phyloP scores from a whole-genome alignment of 2,797 vertebrate species.

The Hephaestus fuliginosus region DNA sequence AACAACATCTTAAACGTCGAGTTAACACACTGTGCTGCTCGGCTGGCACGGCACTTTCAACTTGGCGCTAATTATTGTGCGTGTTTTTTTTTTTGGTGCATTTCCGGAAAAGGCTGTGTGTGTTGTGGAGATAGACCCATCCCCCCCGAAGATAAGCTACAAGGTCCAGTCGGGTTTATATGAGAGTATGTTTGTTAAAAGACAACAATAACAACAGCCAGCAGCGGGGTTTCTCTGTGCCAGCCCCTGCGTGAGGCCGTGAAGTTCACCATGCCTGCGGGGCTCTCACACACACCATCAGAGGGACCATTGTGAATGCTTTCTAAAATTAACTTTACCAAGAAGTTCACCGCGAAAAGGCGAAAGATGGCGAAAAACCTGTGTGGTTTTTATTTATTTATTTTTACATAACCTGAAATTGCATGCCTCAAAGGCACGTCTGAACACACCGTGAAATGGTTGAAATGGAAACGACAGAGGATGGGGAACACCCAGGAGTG shows the following conservation, averaged over 20 bases:
- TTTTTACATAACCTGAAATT: not conserved
- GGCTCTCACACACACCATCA: not conserved
- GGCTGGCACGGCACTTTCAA: not conserved
- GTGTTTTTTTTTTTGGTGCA: constrained; percentile 25
- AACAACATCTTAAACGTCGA: constrained; percentile 53
- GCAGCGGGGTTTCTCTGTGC: constrained; percentile 13
- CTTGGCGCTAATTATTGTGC: not conserved
- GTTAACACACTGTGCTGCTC: not conserved
- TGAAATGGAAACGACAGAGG: not conserved
- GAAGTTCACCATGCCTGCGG: constrained; percentile 1
- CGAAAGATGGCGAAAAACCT: not conserved
- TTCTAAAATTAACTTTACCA: constrained; percentile 20
- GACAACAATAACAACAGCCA: constrained; percentile 69
- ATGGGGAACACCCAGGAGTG: not conserved
- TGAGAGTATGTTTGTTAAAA: constrained; percentile 53
- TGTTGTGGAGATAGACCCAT: constrained; percentile 66
- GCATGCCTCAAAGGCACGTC: not conserved
- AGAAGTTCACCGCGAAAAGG: constrained; percentile 4
- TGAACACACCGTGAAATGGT: not conserved
- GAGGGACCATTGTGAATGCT: not conserved
- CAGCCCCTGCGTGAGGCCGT: not conserved
- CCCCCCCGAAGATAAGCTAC: constrained; percentile 71
- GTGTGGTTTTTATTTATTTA: too few species aligned
- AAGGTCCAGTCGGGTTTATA: constrained; percentile 63
- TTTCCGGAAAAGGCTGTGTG: constrained; percentile 56